phyloP scores from a whole-genome alignment of 2,113 vertebrate genomes.

The Myxocyprinus asiaticus region DNA sequence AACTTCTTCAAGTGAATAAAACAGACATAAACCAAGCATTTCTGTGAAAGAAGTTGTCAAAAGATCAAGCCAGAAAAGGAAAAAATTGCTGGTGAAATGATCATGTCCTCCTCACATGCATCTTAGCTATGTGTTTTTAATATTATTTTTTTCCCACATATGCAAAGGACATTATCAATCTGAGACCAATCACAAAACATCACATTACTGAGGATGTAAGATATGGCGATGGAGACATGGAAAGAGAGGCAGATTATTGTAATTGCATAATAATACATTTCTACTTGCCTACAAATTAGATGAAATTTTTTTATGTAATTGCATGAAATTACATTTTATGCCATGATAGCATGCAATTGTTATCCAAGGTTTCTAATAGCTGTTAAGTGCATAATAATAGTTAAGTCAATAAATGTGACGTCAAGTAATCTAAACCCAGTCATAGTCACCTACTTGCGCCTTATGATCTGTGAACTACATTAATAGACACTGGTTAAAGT shows the following conservation, averaged over 20 bases:
- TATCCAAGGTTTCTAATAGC: conserved; percentile 8
- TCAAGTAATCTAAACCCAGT: conserved; percentile 4
- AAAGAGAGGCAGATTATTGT: background rate
- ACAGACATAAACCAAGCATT: conserved; percentile 50
- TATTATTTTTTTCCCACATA: conserved; percentile 58
- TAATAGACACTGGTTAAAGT: conserved; percentile 20
- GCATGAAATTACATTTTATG: background rate
- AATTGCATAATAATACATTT: conserved; percentile 23
- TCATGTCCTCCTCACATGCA: conserved; percentile 55
- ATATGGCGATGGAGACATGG: background rate
- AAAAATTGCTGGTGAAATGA: conserved; percentile 24
- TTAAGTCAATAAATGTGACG: background rate
- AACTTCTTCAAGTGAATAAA: conserved; percentile 33
- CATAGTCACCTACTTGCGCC: background rate
- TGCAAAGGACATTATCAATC: conserved; percentile 31
- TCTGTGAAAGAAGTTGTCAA: conserved; percentile 7
- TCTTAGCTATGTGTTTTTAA: conserved; percentile 59
- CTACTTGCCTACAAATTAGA: background rate
- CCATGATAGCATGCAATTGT: background rate
- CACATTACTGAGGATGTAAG: conserved; percentile 1
- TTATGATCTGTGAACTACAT: conserved; percentile 17
- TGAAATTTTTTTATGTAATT: background rate
- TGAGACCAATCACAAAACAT: background rate
- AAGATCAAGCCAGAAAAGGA: conserved; percentile 24
- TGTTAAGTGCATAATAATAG: conserved; percentile 18